These are phyloP conservation scores for Hypena proboscidalis DNA, from an alignment of 2,888 invertebrate genomes.

Conservation along the genomic window DNA sequence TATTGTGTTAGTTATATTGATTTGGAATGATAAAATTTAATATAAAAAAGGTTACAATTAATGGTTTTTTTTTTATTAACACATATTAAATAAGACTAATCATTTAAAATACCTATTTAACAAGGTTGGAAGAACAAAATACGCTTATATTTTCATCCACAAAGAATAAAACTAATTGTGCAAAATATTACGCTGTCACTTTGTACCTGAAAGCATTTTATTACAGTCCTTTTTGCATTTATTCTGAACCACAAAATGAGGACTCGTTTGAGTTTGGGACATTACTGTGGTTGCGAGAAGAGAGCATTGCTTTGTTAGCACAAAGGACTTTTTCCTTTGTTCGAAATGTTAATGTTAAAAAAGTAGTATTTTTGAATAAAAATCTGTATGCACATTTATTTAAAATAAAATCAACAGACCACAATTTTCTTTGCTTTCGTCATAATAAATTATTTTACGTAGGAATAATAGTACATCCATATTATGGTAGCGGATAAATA, in stretches of 20 bases:
- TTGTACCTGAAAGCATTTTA: conserved; percentile 47
- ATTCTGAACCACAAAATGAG: conserved; percentile 57
- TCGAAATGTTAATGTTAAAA: conserved; percentile 25
- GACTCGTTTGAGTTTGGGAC: conserved; percentile 50
- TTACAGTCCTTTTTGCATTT: conserved; percentile 48
- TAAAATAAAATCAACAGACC: too few species aligned
- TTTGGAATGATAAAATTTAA: too few species aligned
- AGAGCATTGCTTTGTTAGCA: conserved; percentile 37
- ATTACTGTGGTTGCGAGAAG: conserved; percentile 58
- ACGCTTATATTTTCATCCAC: background rate
- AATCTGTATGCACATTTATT: too few species aligned
- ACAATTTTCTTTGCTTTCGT: too few species aligned
- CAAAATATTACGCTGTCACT: conserved; percentile 25
- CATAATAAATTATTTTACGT: too few species aligned
- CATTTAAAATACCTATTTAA: too few species aligned
- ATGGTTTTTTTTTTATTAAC: too few species aligned
- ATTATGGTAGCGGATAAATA: too few species aligned
- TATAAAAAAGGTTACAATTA: too few species aligned
- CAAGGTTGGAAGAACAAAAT: too few species aligned
- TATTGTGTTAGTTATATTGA: background rate
- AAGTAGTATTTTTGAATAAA: conserved; percentile 13
- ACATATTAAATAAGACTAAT: too few species aligned
- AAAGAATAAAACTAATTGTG: conserved; percentile 4
- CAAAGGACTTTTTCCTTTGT: conserved; percentile 44
- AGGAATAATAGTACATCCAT: too few species aligned